These are phyloP conservation scores for Ahaetulla prasina DNA, from an alignment of 2,113 vertebrate species.

Conservation along the genomic window DNA sequence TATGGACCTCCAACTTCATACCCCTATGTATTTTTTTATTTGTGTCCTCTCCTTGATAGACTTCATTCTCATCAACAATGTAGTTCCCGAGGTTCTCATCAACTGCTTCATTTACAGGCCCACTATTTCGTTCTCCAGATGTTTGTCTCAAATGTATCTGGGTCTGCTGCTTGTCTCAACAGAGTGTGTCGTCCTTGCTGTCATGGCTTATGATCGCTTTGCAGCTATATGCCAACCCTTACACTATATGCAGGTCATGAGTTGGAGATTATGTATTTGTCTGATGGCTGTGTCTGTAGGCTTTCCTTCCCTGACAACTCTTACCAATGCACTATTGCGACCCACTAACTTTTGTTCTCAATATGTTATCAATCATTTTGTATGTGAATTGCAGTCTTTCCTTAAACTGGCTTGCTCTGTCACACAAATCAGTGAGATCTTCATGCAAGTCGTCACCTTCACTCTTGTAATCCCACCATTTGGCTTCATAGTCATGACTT, in stretches of 20 bases:
- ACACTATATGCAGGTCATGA: slow-evolving; percentile 53
- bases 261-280: slow-evolving; percentile 18
- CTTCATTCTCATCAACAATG: slow-evolving; percentile 42
- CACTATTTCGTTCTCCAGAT: slow-evolving; percentile 32
- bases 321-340: slow-evolving; percentile 11
- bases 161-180: slow-evolving; percentile 47
- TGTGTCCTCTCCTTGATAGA: slow-evolving; percentile 47
- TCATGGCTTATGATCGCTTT: slow-evolving; percentile 56
- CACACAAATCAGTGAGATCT: slow-evolving; percentile 8
- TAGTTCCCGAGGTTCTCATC: slow-evolving; percentile 43
- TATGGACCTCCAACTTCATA: slow-evolving; percentile 43
- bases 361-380: slow-evolving; percentile 34
- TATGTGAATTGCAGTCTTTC: slow-evolving; percentile 35
- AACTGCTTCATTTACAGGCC: slow-evolving; percentile 46
- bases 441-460: slow-evolving; percentile 23
- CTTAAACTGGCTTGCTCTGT: slow-evolving; percentile 39
- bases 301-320: slow-evolving; percentile 4
- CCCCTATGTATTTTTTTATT: slow-evolving; percentile 59
- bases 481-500: slow-evolving; percentile 28
- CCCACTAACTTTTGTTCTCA: slow-evolving; percentile 24
- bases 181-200: slow-evolving; percentile 46
- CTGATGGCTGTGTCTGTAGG: slow-evolving; percentile 6
- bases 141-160: slow-evolving; percentile 51
- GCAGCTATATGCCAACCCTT: slow-evolving; percentile 55
- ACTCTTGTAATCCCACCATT: slow-evolving; percentile 28